A percentile compares a stretch with the other conserved stretches of the same genome.
Evolutionary conservation across 2,888 invertebrate species (phyloP).

Genomic region (Leptinotarsa haldemani): DNA sequence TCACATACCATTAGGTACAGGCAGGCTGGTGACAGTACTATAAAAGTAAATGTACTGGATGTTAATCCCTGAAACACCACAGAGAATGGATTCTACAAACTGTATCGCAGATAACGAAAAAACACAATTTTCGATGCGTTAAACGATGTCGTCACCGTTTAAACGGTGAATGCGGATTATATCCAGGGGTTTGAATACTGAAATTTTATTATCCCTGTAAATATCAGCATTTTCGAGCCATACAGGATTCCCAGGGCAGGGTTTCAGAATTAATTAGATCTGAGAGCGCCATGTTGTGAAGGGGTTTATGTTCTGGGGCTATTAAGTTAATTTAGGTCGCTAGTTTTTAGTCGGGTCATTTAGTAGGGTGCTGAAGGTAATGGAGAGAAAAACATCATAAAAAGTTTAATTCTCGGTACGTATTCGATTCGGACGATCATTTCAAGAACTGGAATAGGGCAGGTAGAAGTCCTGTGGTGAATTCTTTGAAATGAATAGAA

Average conservation of each 20-base stretch:
- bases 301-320: constrained; percentile 27
- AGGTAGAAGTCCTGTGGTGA: not conserved
- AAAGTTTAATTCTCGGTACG: not conserved
- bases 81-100: constrained; percentile 41
- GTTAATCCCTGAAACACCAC: constrained; percentile 53
- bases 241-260: constrained; percentile 28
- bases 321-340: constrained; percentile 25
- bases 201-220: constrained; percentile 28
- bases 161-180: constrained; percentile 21
- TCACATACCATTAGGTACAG: constrained; percentile 56
- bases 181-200: constrained; percentile 30
- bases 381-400: not conserved
- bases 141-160: constrained; percentile 26
- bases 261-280: constrained; percentile 36
- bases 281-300: constrained; percentile 39
- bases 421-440: not conserved
- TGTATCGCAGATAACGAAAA: constrained; percentile 24
- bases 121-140: constrained; percentile 23
- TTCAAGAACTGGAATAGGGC: not conserved
- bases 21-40: constrained; percentile 57
- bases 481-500: no score
- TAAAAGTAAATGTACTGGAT: constrained; percentile 59
- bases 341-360: constrained; percentile 18
- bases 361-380: constrained; percentile 8
- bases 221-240: constrained; percentile 31